A percentile compares a stretch with the other conserved stretches of the same genome.
Conservation (phyloP, 2,797 vertebrate species). For the Oryzias dopingdopingensis region DNA sequence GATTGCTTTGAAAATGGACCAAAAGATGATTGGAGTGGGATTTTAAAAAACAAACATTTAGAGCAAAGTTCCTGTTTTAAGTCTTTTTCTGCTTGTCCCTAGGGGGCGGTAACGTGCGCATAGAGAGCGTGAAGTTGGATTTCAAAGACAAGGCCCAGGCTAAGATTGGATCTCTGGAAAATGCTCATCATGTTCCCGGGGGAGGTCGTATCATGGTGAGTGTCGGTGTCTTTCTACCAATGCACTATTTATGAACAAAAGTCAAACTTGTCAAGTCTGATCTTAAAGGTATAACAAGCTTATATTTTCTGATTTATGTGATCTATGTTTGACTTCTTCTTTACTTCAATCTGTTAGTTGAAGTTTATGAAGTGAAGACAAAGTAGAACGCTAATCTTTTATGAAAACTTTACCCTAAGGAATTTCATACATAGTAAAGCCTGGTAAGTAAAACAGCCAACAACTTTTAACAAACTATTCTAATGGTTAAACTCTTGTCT, state of each 20-base stretch:
- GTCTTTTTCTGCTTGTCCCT: constrained; percentile 10
- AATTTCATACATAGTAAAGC: not conserved
- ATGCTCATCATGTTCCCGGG: constrained; percentile 90
- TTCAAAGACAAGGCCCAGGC: constrained; percentile 99
- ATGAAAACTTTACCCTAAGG: not conserved
- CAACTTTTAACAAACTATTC: not conserved
- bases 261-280: not conserved
- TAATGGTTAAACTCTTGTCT: not conserved
- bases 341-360: not conserved
- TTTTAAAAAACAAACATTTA: not conserved
- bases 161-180: constrained; percentile 96
- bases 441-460: not conserved
- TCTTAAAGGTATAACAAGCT: too few species aligned
- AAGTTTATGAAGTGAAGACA: not conserved
- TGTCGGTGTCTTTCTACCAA: constrained; percentile 25
- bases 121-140: constrained; percentile 96
- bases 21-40: too few species aligned
- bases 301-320: too few species aligned
- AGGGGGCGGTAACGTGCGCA: constrained; percentile 96
- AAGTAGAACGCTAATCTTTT: not conserved
- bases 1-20: too few species aligned
- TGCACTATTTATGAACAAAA: constrained; percentile 39
- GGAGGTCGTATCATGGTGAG: constrained; percentile 88
- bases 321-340: too few species aligned
- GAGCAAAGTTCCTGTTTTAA: not conserved